Base-by-base conservation (phyloP, 2,888 invertebrate genomes). In the Lasioglossum pauxillum region DNA sequence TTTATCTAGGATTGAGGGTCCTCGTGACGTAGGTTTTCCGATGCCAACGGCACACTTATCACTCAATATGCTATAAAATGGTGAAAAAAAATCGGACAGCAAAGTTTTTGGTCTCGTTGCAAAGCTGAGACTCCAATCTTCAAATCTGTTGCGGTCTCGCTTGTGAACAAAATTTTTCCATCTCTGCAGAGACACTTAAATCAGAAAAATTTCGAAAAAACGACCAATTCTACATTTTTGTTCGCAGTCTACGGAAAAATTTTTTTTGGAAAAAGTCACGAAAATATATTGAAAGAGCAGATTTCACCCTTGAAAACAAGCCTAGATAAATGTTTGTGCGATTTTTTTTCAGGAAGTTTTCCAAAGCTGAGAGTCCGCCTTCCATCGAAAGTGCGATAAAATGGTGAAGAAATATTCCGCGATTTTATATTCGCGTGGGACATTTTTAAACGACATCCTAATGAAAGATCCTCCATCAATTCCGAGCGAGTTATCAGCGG, bases 391-490 rank as follows among this genome's bases (percentile, higher is more conserved):
- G 0, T 12, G 57, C n/a, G n/a, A 4, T 57, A n/a, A 57, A n/a
- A 57, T 12, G n/a, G n/a, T 4, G 12, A 57, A 0, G 5, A n/a
- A 57, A 57, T 12, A 44, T 44, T 44, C 4, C 4, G 12, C 16
- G 27, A 31, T 16, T 64, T 14, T 5, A 31, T 7, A 19, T 7
- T 16, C 31, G 16, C 31, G 16, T 27, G 27, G 31, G 31, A 31
- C 16, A 64, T 64, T 64, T 64, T 27, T 2, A 64, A 64, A 31
- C 64, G 74, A 74, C 67, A 80, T 83, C 41, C 64, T 64, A 64
- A 64, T 64, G 64, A 64, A 64, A 64, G 64, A 64, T 64, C 69
- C 19, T 35, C 81, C n/a, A 82, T 81, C 74, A 73, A 80, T 49
- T 31, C n/a, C 38, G 60, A 5, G 64, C 64, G 19, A 64, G 64